Percentiles rank a stretch among this genome's conserved stretches.
Evolutionary conservation across 2,113 vertebrate species (phyloP).

Genomic region (Erythrolamprus reginae): DNA sequence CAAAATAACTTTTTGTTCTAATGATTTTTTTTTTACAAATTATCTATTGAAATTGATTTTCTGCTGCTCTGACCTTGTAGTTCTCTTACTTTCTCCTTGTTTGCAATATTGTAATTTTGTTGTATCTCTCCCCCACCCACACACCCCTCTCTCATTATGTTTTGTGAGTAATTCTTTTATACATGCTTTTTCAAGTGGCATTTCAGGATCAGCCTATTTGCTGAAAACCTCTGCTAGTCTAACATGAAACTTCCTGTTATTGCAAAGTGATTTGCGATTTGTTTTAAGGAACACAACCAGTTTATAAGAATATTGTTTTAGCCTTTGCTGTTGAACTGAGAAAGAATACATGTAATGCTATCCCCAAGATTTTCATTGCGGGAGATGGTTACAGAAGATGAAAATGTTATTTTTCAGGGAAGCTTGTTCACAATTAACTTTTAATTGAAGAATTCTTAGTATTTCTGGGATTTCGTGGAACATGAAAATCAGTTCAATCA

Average conservation of each 20-base stretch:
- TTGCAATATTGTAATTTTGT: neutral
- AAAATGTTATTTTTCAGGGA: neutral
- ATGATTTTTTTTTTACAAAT: neutral
- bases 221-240: neutral
- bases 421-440: neutral
- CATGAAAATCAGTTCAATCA: neutral
- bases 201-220: neutral
- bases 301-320: neutral
- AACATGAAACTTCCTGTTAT: neutral
- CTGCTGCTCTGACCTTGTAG: neutral
- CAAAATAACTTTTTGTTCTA: neutral
- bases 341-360: neutral
- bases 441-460: neutral
- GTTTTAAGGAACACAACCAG: neutral
- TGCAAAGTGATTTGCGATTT: neutral
- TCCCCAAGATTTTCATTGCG: neutral
- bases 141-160: too few species aligned
- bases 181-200: neutral
- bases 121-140: too few species aligned
- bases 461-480: neutral
- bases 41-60: neutral
- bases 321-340: neutral
- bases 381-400: neutral
- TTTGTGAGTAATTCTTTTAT: neutral
- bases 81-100: neutral